Percentiles rank a stretch among this genome's conserved stretches.
Evolutionary conservation across 1,140 invertebrate genomes (phyloP).

Genomic region (Acromyrmex charruanus): DNA sequence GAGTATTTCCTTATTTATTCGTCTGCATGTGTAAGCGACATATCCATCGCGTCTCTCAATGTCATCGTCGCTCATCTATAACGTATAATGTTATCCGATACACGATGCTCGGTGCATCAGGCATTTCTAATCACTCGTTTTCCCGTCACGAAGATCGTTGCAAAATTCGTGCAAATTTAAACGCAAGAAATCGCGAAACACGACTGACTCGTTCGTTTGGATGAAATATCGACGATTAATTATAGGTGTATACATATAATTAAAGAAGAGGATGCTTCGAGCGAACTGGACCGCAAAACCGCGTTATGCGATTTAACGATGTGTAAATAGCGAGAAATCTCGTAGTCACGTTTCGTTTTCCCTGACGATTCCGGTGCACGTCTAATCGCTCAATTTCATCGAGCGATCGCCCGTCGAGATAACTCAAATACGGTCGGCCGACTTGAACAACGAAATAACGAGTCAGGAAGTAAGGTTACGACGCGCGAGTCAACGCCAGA

Average conservation of each 20-base stretch:
- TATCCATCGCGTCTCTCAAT: background rate
- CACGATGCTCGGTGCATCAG: background rate
- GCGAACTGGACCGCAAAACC: background rate
- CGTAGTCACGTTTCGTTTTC: background rate
- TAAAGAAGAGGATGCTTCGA: slow-evolving; percentile 18
- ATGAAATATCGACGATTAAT: slow-evolving; percentile 33
- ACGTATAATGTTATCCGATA: slow-evolving; percentile 4
- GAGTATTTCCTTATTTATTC: slow-evolving; percentile 88
- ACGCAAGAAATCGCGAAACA: background rate
- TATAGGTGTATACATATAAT: slow-evolving; percentile 19
- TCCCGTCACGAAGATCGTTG: background rate
- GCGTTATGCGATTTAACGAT: slow-evolving; percentile 49
- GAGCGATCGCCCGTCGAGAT: slow-evolving; percentile 62
- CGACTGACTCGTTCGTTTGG: background rate
- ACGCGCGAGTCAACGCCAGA: slow-evolving; percentile 30
- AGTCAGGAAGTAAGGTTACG: slow-evolving; percentile 53
- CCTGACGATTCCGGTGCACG: slow-evolving; percentile 23
- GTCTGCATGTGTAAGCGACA: background rate
- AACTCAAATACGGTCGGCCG: slow-evolving; percentile 60
- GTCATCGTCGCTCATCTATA: background rate
- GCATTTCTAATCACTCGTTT: background rate
- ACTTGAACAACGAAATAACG: slow-evolving; percentile 55
- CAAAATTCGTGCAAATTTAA: slow-evolving; percentile 15
- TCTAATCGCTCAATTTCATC: slow-evolving; percentile 68
- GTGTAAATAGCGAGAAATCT: slow-evolving; percentile 54